phyloP scores from a whole-genome alignment of 2,113 vertebrate genomes.

The Gnathonemus echidnorhynchus region DNA sequence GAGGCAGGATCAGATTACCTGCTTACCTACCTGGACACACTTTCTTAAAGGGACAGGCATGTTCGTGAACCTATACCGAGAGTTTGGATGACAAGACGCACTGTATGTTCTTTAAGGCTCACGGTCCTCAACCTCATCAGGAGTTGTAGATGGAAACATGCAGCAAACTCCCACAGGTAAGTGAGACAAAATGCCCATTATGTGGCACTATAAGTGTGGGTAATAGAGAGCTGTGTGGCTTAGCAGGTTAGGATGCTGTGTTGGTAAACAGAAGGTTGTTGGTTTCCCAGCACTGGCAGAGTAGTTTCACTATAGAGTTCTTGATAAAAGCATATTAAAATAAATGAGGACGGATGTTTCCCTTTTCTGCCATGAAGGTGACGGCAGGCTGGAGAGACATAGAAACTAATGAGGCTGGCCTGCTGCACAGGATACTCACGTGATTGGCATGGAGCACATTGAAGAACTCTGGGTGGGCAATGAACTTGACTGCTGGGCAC shows the following conservation, averaged over 20 bases:
- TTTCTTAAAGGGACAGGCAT: background rate
- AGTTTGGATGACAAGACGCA: background rate
- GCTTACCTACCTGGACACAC: background rate
- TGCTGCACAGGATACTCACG: slow-evolving; percentile 62
- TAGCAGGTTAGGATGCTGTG: background rate
- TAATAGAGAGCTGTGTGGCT: background rate
- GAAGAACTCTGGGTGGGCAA: slow-evolving; percentile 96
- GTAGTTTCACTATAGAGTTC: background rate
- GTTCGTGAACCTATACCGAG: background rate
- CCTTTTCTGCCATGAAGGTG: background rate
- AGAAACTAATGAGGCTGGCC: background rate
- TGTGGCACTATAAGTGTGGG: background rate
- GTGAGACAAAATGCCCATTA: background rate
- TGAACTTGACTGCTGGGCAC: slow-evolving; percentile 93
- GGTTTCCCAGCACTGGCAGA: background rate
- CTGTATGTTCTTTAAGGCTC: background rate
- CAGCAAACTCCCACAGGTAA: background rate
- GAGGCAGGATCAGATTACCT: background rate
- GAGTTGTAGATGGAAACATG: background rate
- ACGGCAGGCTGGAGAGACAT: background rate
- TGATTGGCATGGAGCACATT: slow-evolving; percentile 92
- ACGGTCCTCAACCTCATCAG: background rate
- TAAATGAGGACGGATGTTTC: background rate
- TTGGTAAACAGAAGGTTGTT: background rate
- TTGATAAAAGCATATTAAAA: background rate